Percentiles rank a stretch among this genome's conserved stretches.
Evolutionary conservation across 2,888 invertebrate genomes (phyloP).

Genomic region (Agriopis leucophaearia): DNA sequence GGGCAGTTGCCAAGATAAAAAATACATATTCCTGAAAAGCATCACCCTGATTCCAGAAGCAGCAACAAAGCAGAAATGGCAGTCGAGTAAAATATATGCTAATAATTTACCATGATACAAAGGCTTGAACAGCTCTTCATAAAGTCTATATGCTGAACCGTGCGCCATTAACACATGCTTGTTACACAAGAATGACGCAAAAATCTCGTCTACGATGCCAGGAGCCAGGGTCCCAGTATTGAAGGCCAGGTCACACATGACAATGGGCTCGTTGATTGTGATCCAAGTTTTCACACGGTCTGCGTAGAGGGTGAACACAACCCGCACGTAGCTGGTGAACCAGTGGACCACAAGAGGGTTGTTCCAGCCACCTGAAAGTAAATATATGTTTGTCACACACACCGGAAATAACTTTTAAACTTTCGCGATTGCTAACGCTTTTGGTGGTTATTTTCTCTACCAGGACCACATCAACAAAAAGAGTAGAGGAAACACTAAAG

Average conservation of each 20-base stretch:
- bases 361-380: conserved; percentile 85
- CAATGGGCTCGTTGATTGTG: conserved; percentile 89
- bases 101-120: conserved; percentile 70
- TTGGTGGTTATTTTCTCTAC: too few relatives aligned
- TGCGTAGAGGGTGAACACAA: conserved; percentile 84
- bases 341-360: conserved; percentile 86
- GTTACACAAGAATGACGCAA: conserved; percentile 51
- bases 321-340: conserved; percentile 86
- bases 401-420: too few relatives aligned
- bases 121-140: conserved; percentile 79
- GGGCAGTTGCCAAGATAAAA: too few relatives aligned
- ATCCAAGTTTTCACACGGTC: conserved; percentile 88
- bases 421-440: too few relatives aligned
- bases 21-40: neutral
- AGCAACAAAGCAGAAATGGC: neutral
- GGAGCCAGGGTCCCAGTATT: conserved; percentile 31
- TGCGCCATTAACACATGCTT: conserved; percentile 89
- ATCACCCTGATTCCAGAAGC: neutral
- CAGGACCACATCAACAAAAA: too few relatives aligned
- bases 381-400: neutral
- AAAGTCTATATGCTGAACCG: conserved; percentile 85
- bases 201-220: conserved; percentile 24
- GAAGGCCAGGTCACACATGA: conserved; percentile 45
- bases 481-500: too few relatives aligned
- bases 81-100: neutral